Evolutionary conservation across 2,888 invertebrate species (phyloP), one percentile per base, ranked within the genome.

Genomic region (Nephrotoma guestfalica): DNA sequence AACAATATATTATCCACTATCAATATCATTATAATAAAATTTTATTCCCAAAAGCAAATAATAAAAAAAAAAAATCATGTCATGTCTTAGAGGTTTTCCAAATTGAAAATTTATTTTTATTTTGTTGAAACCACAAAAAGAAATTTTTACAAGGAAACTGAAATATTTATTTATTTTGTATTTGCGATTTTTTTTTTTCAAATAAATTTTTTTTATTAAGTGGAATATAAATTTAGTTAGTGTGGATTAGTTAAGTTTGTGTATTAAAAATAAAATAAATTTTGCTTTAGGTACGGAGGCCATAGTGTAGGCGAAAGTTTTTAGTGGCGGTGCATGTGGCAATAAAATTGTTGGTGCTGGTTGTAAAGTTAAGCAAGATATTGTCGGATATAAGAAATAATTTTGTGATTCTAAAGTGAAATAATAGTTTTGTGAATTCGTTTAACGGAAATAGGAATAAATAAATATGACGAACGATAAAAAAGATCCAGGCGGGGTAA

Each of bases 391-490:
- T 4, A 42, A 42, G 0, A 2, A 43, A 43, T 1, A 0, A 0
- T 43, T 43, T 43, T 43, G 43, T 43, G 11, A 43, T 43, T 43
- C 15, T 18, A 30, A 71, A 71, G 71, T 71, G 51, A 57, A 57
- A 15, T 57, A 15, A 57, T 15, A 57, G 7, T 71, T 71, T 71
- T 11, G 18, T 71, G 71, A 0, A 71, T 0, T 18, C 30, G 30
- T 47, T n/a, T 30, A 9, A 13, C 4, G 4, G 30, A 13, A 47
- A 18, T 30, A 86, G 42, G 15, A 6, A 86, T 30, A 42, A 88
- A 87, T 87, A 88, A 89, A 88, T 88, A 90, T 90, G 90, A 88
- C 88, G 88, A 88, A 89, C 88, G 89, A 89, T 87, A 90, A 89
- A 88, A 89, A 89, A 88, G 89, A 89, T 87, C 88, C 89, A 86